Evolutionary conservation across 2,113 vertebrate genomes (phyloP), one percentile per base, ranked within the genome.

Genomic region (Triplophysa siluroides): DNA sequence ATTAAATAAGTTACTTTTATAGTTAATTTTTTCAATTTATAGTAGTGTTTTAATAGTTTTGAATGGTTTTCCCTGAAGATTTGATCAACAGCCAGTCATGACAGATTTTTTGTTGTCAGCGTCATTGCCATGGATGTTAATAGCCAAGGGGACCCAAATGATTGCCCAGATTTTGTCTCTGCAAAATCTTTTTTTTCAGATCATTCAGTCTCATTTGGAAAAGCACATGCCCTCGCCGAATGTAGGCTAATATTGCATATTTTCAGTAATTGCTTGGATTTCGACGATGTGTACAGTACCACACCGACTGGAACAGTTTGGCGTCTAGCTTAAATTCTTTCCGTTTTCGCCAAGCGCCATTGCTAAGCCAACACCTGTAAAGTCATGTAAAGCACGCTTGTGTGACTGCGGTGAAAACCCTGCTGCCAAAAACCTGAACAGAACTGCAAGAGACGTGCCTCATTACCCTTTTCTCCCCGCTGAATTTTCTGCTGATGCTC

Each of bases 391-490:
- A 63, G 58, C 60, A 50, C 43, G 64, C 50, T 56, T 60, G 71
- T 84, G 64, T 33, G 26, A 63, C 76, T 50, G 62, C 41, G 65
- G 63, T 64, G 58, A 70, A 71, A 61, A 50, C n/a, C 19, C 61
- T 16, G 23, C 18, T 76, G 76, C 52, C 43, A 78, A 75, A 79
- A 76, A 76, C 23, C 13, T 16, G 5, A 75, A 73, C 54, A 52
- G 38, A 13, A 78, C 60, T 79, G 56, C 66, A 68, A 81, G 38
- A 65, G 79, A 89, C 90, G 81, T 85, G 90, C 87, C 91, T 89
- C 81, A 85, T 86, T 92, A 91, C 87, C 86, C 86, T 87, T 87
- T 84, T 87, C 88, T 88, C 58, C 90, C 92, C 93, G 93, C 92
- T 92, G 88, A 86, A 85, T 72, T 72, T 72, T 72, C 54, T 23